A percentile compares a stretch with the other conserved stretches of the same genome.
These are phyloP conservation scores for Chrysopa pallens DNA, from an alignment of 1,140 invertebrate genomes.

Conservation along the genomic window DNA sequence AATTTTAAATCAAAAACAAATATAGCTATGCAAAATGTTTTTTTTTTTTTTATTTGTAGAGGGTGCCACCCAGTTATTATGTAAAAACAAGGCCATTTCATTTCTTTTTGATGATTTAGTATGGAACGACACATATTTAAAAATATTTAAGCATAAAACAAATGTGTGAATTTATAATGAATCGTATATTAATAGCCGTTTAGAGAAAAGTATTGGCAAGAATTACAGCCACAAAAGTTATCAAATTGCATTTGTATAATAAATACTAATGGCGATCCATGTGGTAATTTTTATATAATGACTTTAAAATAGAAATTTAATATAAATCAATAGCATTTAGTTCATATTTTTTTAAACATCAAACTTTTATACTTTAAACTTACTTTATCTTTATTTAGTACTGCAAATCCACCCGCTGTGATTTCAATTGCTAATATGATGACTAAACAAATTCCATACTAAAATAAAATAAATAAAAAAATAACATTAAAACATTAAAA, in stretches of 20 bases:
- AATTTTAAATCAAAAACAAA: no score
- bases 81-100: no score
- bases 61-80: no score
- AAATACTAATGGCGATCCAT: neutral
- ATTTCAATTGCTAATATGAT: conserved; percentile 52
- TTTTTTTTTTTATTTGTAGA: no score
- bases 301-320: neutral
- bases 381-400: conserved; percentile 48
- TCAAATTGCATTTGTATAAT: neutral
- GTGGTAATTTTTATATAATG: neutral
- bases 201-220: no score
- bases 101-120: no score
- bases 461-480: conserved; percentile 14
- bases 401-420: conserved; percentile 47
- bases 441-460: conserved; percentile 57
- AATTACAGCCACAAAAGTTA: neutral
- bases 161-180: no score
- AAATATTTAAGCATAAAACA: no score
- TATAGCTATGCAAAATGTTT: no score
- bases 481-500: no score
- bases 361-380: conserved; percentile 13
- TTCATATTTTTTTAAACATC: neutral
- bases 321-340: neutral
- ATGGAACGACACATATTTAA: no score
- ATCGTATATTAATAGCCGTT: no score